These are phyloP conservation scores for Misgurnus mizolepis DNA, from an alignment of 2,113 vertebrate genomes.

Conservation along the genomic window DNA sequence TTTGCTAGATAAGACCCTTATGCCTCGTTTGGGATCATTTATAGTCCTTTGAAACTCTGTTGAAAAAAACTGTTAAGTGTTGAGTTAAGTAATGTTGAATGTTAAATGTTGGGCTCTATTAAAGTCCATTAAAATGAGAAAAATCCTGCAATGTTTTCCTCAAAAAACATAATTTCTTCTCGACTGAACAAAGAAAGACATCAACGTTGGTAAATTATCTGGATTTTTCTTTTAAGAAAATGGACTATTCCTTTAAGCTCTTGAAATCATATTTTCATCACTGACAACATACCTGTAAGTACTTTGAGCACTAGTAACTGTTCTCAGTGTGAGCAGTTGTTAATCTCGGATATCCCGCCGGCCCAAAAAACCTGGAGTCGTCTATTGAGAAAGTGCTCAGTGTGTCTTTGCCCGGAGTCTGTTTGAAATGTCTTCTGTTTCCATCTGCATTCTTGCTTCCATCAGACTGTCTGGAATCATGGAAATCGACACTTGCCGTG, in stretches of 20 bases:
- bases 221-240: too few species aligned
- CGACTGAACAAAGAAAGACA: too few species aligned
- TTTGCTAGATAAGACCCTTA: too few species aligned
- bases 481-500: neutral
- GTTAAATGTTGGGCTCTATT: too few species aligned
- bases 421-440: conserved; percentile 56
- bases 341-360: conserved; percentile 60
- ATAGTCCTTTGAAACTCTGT: too few species aligned
- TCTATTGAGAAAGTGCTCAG: conserved; percentile 62
- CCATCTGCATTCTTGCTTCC: conserved; percentile 14
- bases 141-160: too few species aligned
- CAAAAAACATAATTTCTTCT: too few species aligned
- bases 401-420: conserved; percentile 59
- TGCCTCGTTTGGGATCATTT: too few species aligned
- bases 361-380: conserved; percentile 55
- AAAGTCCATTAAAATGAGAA: too few species aligned
- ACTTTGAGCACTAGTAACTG: conserved; percentile 53
- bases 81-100: too few species aligned
- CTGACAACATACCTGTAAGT: neutral
- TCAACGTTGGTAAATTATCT: too few species aligned
- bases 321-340: conserved; percentile 55
- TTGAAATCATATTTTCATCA: neutral
- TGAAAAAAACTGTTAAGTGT: too few species aligned
- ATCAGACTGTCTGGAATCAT: conserved; percentile 5
- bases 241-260: neutral